Base-by-base conservation (phyloP, 30 jellyfish, hydroid and myxozoan species). In the Hydractinia echinata region DNA sequence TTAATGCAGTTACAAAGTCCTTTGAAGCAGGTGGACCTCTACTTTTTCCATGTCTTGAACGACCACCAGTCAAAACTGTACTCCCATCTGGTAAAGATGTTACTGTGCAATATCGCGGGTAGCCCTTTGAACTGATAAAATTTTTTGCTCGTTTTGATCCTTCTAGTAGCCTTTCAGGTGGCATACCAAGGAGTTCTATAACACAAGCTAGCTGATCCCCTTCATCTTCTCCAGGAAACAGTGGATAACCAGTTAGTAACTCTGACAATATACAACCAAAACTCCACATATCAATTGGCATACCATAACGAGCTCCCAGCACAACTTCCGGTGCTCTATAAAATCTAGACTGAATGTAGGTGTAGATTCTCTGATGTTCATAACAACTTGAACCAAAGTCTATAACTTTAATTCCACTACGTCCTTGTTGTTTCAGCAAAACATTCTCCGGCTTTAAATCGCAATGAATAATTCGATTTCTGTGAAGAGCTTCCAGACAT, bases 261-360 rank as follows among this genome's bases (percentile, higher is more conserved):
- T 90, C 97, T 1, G 97, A 88, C 53, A 90, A 72, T 53, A 90
- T 90, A 79, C 97, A 90, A 0, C 97, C 97, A 54, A 90, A 90
- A 82, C 97, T 90, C 97, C 97, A 90, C 96, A 90, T 90, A 69
- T 90, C 97, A 54, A 90, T 90, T 39, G 95, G 94, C 97, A 90
- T 90, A 10, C 97, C 97, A 79, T 90, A 90, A 4, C 94, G 88
- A 21, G 97, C 97, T 5, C 97, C 97, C 21, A 90, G 62, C 14
- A 90, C 84, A 51, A 90, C 97, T 82, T 90, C 97, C 8, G 97
- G 97, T 14, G 97, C 97, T 79, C 97, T 55, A 76, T 90, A 90
- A 77, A 90, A 90, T 64, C 97, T 76, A 18, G 97, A 90, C 66
- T 90, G 97, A 51, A 90, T 90, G 64, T 90, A 90, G 8, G 97